Conservation (phyloP, 2,888 invertebrate genomes). For the Caenorhabditis macrosperma region DNA sequence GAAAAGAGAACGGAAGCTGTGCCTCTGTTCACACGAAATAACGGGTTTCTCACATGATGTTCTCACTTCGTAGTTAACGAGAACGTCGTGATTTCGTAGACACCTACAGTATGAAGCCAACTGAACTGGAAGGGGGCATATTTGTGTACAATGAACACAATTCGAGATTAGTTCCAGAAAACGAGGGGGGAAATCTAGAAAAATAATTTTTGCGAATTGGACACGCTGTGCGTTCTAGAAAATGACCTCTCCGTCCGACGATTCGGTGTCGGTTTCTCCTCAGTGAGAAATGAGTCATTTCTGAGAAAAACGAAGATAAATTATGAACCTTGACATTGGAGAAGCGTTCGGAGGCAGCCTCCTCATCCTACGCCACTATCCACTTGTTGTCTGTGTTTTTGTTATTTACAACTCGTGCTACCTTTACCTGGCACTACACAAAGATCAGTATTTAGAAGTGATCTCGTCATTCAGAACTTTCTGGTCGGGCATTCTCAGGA, state of each 20-base stretch:
- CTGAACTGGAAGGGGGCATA: background rate
- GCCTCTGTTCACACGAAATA: slow-evolving; percentile 9
- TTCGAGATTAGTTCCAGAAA: background rate
- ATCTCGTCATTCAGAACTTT: background rate
- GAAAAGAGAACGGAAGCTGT: slow-evolving; percentile 20
- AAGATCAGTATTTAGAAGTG: background rate
- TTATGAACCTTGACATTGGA: slow-evolving; percentile 9
- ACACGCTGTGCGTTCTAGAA: background rate
- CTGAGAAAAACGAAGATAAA: background rate
- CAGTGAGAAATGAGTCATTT: background rate
- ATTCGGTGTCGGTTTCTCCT: background rate
- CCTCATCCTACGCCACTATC: background rate
- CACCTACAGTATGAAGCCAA: background rate
- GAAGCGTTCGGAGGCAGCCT: no score
- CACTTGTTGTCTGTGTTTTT: background rate
- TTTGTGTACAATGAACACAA: no score
- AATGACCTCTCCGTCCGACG: background rate
- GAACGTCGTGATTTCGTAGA: background rate
- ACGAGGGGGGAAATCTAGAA: background rate
- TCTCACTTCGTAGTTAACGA: background rate
- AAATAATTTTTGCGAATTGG: background rate
- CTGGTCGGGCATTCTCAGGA: background rate
- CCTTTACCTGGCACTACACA: background rate
- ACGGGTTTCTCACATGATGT: slow-evolving; percentile 1
- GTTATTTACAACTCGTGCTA: slow-evolving; percentile 5